Evolutionary conservation across 1,140 invertebrate genomes (phyloP).

Genomic region (Cydia splendana): DNA sequence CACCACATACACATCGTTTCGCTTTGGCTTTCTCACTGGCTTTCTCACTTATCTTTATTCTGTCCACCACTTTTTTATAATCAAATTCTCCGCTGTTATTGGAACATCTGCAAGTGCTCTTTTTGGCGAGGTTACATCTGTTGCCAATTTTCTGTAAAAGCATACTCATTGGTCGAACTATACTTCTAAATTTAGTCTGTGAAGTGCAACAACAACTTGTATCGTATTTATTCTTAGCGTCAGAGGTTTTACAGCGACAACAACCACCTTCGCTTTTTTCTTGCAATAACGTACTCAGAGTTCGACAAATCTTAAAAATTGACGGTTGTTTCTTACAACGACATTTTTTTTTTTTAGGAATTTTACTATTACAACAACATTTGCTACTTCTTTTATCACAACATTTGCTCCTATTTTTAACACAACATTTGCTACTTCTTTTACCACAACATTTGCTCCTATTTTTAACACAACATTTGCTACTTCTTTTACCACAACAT

Average conservation of each 20-base stretch:
- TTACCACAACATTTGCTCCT: background rate
- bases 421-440: background rate
- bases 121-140: background rate
- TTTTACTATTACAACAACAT: too few species aligned
- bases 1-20: background rate
- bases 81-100: background rate
- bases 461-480: background rate
- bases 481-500: background rate
- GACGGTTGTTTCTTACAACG: background rate
- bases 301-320: background rate
- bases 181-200: background rate
- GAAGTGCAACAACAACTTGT: slow-evolving; percentile 2
- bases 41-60: background rate
- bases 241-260: background rate
- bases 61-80: background rate
- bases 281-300: background rate
- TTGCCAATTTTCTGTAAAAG: background rate
- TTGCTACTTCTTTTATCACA: background rate
- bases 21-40: background rate
- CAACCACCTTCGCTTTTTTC: background rate
- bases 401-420: background rate
- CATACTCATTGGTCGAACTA: background rate
- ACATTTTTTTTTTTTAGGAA: too few species aligned
- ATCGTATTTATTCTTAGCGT: background rate
- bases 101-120: background rate